Conservation (phyloP, 2,797 vertebrate genomes). For the Anguilla pacifica region DNA sequence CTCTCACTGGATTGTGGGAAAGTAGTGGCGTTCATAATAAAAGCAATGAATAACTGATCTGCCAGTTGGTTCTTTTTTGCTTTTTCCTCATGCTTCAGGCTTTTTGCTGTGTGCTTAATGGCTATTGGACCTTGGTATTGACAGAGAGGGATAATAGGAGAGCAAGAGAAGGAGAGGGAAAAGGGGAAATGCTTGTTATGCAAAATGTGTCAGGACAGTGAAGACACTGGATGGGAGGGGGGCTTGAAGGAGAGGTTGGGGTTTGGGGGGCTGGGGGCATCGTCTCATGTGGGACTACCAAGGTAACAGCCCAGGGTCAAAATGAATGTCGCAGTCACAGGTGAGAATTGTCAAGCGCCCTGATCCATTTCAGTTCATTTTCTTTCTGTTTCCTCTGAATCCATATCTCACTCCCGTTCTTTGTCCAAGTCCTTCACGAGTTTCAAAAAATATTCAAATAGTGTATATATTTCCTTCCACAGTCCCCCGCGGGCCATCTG, state of each 20-base stretch:
- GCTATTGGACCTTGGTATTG: background rate
- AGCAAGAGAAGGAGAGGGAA: background rate
- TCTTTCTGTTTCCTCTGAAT: background rate
- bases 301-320: background rate
- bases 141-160: background rate
- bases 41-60: background rate
- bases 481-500: background rate
- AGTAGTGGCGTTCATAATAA: background rate
- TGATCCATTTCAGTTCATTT: background rate
- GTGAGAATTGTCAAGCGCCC: background rate
- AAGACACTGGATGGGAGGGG: background rate
- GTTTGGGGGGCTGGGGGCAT: background rate
- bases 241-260: background rate
- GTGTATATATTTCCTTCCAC: background rate
- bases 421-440: background rate
- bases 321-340: background rate
- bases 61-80: background rate
- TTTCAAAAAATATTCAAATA: background rate
- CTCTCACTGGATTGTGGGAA: background rate
- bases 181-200: background rate
- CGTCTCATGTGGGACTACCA: background rate
- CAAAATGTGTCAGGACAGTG: background rate
- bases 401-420: background rate
- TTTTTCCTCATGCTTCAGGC: background rate
- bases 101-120: background rate